phyloP scores from a whole-genome alignment of 2,888 invertebrate genomes.

The Cremastinae sp. region DNA sequence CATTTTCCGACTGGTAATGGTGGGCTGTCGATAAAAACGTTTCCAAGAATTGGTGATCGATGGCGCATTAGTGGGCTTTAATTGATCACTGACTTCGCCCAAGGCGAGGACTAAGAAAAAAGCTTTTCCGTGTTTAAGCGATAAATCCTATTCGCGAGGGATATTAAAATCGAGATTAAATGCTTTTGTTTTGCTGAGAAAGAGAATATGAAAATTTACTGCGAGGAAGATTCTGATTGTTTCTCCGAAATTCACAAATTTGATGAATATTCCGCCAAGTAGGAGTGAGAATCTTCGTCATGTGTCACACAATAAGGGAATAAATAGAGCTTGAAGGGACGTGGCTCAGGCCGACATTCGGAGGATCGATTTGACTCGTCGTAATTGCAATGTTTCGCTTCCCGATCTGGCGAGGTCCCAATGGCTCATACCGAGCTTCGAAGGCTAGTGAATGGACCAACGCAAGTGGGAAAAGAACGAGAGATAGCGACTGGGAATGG shows the following conservation, averaged over 20 bases:
- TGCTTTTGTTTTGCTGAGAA: too few species aligned
- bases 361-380: slow-evolving; percentile 20
- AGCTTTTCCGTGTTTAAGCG: not conserved
- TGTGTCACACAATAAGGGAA: too few species aligned
- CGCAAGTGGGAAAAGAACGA: not conserved
- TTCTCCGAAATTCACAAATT: too few species aligned
- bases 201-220: too few species aligned
- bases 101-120: not conserved
- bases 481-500: slow-evolving; percentile 1
- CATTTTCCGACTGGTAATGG: slow-evolving; percentile 22
- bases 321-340: too few species aligned
- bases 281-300: too few species aligned
- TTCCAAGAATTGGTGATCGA: slow-evolving; percentile 36
- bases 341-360: too few species aligned
- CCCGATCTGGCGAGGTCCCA: slow-evolving; percentile 22
- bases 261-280: too few species aligned
- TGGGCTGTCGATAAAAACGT: slow-evolving; percentile 32
- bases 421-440: slow-evolving; percentile 13
- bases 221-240: too few species aligned
- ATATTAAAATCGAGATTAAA: too few species aligned
- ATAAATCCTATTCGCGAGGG: slow-evolving; percentile 5
- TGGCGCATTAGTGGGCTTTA: slow-evolving; percentile 41
- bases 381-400: slow-evolving; percentile 42
- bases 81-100: slow-evolving; percentile 42
- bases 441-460: slow-evolving; percentile 1